Evolutionary conservation across 1,140 invertebrate genomes (phyloP).

Genomic region (Dolichoris vasculosae): DNA sequence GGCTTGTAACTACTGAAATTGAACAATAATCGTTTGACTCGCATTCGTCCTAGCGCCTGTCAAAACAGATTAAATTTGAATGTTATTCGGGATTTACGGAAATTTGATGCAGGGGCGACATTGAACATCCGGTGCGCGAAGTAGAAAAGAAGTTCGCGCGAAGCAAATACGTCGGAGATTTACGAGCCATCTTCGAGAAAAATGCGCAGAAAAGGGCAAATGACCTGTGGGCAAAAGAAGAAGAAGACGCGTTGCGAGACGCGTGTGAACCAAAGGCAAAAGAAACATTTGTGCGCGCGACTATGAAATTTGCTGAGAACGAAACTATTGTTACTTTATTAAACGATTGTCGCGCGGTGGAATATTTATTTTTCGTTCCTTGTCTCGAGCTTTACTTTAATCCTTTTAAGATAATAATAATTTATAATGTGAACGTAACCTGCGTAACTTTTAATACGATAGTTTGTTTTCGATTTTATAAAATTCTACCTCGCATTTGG

Average conservation of each 20-base stretch:
- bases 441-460: no score
- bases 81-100: slow-evolving; percentile 6
- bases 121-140: slow-evolving; percentile 16
- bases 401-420: no score
- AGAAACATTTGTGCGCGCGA: neutral
- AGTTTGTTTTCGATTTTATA: neutral
- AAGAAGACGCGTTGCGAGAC: slow-evolving; percentile 1
- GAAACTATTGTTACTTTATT: slow-evolving; percentile 28
- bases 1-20: neutral
- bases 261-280: slow-evolving; percentile 23
- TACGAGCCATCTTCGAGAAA: slow-evolving; percentile 57
- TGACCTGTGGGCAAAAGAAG: neutral
- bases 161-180: slow-evolving; percentile 59
- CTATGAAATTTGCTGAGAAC: neutral
- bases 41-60: neutral
- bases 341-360: neutral
- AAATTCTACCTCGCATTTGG: neutral
- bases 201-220: slow-evolving; percentile 36
- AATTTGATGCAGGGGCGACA: slow-evolving; percentile 48
- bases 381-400: neutral
- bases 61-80: slow-evolving; percentile 7
- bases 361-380: neutral
- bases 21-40: neutral
- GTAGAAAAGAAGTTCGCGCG: slow-evolving; percentile 6
- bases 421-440: no score